Conservation (phyloP, 2,797 vertebrate genomes). For the Lepidocolaptes lacrymiger region DNA sequence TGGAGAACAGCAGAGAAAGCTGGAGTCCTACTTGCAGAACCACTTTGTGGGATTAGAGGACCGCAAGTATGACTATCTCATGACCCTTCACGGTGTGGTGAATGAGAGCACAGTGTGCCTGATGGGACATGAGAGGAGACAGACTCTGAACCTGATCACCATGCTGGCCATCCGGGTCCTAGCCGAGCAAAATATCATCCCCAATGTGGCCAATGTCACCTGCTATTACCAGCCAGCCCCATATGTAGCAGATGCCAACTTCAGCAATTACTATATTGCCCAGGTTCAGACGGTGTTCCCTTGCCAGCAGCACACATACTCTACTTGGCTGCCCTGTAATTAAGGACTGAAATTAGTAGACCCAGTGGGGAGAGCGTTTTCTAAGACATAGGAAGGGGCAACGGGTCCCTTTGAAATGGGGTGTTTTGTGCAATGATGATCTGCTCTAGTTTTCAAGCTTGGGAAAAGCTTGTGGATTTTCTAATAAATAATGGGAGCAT, state of each 20-base stretch:
- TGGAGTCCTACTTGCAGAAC: conserved; percentile 99
- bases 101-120: conserved; percentile 99
- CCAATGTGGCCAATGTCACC: conserved; percentile 97
- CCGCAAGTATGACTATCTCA: conserved; percentile 99
- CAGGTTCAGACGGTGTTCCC: conserved; percentile 96
- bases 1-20: conserved; percentile 95
- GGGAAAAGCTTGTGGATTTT: conserved; percentile 70
- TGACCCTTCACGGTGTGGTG: conserved; percentile 96
- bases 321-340: conserved; percentile 98
- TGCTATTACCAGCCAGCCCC: conserved; percentile 99
- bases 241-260: conserved; percentile 97
- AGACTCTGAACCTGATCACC: conserved; percentile 95
- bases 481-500: conserved; percentile 62
- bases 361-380: conserved; percentile 39
- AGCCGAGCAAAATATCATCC: conserved; percentile 97
- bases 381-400: conserved; percentile 13
- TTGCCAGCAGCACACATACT: conserved; percentile 94
- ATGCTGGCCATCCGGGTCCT: conserved; percentile 96
- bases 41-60: conserved; percentile 99
- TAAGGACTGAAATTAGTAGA: conserved; percentile 77
- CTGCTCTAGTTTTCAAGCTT: conserved; percentile 76
- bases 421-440: conserved; percentile 75
- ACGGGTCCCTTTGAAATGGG: conserved; percentile 47
- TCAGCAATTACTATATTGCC: conserved; percentile 98
- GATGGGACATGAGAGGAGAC: conserved; percentile 98